Evolutionary conservation across 2,797 vertebrate genomes (phyloP).

Genomic region (Tiaroga cobitis): DNA sequence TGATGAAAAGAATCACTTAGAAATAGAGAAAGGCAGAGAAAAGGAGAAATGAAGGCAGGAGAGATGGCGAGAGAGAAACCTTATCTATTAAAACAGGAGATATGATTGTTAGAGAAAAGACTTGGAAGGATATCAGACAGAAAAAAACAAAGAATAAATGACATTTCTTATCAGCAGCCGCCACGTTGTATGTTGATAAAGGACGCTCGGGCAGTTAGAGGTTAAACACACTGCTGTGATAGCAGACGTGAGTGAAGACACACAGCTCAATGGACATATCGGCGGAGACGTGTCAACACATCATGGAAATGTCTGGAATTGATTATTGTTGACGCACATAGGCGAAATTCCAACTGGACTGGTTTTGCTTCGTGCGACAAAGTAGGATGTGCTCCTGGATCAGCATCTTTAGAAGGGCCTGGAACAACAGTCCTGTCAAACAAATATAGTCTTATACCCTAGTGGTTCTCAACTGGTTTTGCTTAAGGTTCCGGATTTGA

Average conservation of each 20-base stretch:
- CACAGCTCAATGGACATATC: background rate
- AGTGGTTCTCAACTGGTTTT: background rate
- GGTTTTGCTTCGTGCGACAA: background rate
- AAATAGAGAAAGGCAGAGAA: slow-evolving; percentile 17
- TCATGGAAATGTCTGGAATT: slow-evolving; percentile 7
- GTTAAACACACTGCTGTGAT: slow-evolving; percentile 27
- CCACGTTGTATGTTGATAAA: slow-evolving; percentile 7
- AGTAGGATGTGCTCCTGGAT: background rate
- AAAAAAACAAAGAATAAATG: slow-evolving; percentile 25
- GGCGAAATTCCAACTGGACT: slow-evolving; percentile 6
- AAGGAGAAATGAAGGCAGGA: background rate
- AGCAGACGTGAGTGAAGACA: background rate
- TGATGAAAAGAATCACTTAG: slow-evolving; percentile 34
- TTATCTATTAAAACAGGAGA: slow-evolving; percentile 5
- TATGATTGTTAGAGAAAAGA: background rate
- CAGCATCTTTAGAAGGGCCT: background rate
- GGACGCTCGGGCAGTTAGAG: background rate
- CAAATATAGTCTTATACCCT: background rate
- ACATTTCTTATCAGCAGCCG: slow-evolving; percentile 27
- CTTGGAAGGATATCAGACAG: background rate
- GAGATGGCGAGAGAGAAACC: slow-evolving; percentile 59
- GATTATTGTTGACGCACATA: background rate
- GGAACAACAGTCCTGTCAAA: background rate
- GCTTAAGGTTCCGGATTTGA: background rate
- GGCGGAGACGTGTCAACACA: background rate